A percentile compares a stretch with the other conserved stretches of the same genome.
Evolutionary conservation across 2,797 vertebrate species (phyloP).

Genomic region (Acrocephalus scirpaceus): DNA sequence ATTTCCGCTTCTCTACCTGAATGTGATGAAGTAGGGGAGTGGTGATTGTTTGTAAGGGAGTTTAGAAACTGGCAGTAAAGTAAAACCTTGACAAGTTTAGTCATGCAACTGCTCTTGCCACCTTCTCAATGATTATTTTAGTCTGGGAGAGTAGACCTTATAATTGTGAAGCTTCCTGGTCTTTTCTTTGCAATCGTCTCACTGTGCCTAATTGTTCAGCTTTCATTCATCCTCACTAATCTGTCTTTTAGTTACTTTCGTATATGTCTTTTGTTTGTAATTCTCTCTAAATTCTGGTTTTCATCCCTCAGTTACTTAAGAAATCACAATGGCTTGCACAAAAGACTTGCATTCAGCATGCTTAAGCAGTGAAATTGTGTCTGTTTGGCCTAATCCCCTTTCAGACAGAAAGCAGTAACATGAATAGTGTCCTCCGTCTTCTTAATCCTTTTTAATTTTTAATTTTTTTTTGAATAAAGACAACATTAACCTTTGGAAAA

Average conservation of each 20-base stretch:
- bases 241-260: neutral
- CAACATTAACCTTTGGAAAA: neutral
- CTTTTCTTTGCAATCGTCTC: neutral
- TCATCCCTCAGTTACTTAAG: neutral
- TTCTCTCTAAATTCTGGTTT: neutral
- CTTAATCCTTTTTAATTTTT: neutral
- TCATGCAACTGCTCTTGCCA: neutral
- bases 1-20: neutral
- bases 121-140: neutral
- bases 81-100: neutral
- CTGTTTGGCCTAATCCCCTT: neutral
- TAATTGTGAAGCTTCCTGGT: neutral
- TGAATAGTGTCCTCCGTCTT: neutral
- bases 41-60: neutral
- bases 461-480: neutral
- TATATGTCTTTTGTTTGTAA: neutral
- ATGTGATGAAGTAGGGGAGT: neutral
- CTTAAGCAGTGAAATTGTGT: neutral
- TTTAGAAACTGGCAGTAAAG: neutral
- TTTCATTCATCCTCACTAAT: neutral
- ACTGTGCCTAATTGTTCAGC: neutral
- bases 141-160: neutral
- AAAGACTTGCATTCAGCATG: neutral
- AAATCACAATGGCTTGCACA: neutral
- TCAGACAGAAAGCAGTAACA: neutral